Evolutionary conservation across 2,113 vertebrate species (phyloP).

Genomic region (Poicephalus meyeri): DNA sequence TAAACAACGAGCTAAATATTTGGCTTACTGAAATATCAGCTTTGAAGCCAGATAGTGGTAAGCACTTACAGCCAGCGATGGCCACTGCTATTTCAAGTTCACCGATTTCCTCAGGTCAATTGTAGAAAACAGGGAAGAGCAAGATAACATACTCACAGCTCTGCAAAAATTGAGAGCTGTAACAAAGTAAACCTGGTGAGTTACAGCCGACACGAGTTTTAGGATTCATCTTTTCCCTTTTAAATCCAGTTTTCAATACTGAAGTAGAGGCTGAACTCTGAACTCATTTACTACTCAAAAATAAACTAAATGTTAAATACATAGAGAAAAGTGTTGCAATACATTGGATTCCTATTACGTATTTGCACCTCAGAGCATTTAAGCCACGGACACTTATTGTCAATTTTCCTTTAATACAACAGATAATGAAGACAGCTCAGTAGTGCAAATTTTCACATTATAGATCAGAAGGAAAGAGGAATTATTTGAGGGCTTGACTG

Average conservation of each 20-base stretch:
- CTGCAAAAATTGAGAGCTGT: neutral
- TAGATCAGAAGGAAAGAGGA: slow-evolving; percentile 46
- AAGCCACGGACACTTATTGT: neutral
- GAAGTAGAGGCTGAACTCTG: slow-evolving; percentile 23
- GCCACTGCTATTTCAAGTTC: slow-evolving; percentile 22
- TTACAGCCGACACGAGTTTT: neutral
- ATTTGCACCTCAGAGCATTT: neutral
- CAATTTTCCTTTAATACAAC: slow-evolving; percentile 12
- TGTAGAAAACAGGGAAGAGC: slow-evolving; percentile 16
- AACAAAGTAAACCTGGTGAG: neutral
- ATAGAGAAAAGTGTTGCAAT: slow-evolving; percentile 42
- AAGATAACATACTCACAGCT: neutral
- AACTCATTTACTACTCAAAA: neutral
- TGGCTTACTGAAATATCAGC: slow-evolving; percentile 40
- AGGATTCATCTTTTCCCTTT: slow-evolving; percentile 41
- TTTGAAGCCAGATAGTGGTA: slow-evolving; percentile 47
- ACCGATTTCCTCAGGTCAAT: slow-evolving; percentile 8
- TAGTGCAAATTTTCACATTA: slow-evolving; percentile 79
- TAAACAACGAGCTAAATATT: slow-evolving; percentile 54
- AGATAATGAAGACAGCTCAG: slow-evolving; percentile 54
- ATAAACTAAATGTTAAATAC: slow-evolving; percentile 49
- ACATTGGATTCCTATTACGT: neutral
- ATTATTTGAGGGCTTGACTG: neutral
- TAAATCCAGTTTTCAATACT: slow-evolving; percentile 21
- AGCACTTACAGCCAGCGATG: slow-evolving; percentile 33